A percentile compares a stretch with the other conserved stretches of the same genome.
Conservation (phyloP, 2,888 invertebrate genomes). For the Euphydryas editha region DNA sequence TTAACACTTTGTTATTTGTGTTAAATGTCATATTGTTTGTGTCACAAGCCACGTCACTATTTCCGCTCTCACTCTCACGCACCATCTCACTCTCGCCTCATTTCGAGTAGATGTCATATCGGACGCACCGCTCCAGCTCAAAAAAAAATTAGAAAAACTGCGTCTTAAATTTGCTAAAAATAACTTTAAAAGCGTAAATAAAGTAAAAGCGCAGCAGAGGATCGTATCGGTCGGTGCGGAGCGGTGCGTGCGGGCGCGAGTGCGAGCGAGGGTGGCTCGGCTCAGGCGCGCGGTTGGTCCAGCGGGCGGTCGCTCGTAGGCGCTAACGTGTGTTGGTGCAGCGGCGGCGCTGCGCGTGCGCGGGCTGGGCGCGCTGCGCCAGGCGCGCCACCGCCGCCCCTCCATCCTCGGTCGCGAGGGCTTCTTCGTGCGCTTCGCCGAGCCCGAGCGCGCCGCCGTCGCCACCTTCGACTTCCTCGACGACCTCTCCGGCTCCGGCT, state of each 20-base stretch:
- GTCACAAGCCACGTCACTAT: constrained; percentile 78
- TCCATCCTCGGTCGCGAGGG: constrained; percentile 90
- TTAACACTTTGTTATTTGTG: constrained; percentile 35
- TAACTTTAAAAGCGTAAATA: no score
- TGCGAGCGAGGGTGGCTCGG: constrained; percentile 46
- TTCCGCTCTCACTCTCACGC: constrained; percentile 81
- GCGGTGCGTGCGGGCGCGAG: constrained; percentile 45
- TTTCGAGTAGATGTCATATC: constrained; percentile 63
- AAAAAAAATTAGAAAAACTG: no score
- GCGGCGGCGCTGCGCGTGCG: constrained; percentile 85
- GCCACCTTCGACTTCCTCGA: constrained; percentile 92
- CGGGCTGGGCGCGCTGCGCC: constrained; percentile 82
- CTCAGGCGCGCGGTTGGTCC: constrained; percentile 55
- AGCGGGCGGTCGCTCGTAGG: constrained; percentile 68
- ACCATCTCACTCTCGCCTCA: constrained; percentile 81
- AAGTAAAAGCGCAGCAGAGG: no score
- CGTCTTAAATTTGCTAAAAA: background rate
- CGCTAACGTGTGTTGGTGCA: constrained; percentile 67
- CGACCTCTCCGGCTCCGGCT: constrained; percentile 77
- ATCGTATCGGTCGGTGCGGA: constrained; percentile 18
- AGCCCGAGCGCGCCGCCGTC: constrained; percentile 90
- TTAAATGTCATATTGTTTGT: constrained; percentile 45
- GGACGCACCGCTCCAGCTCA: constrained; percentile 43
- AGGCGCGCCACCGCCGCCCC: constrained; percentile 82
- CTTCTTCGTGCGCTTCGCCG: constrained; percentile 90